phyloP scores from a whole-genome alignment of 2,888 invertebrate genomes.

The Lithophane semibrunnea region DNA sequence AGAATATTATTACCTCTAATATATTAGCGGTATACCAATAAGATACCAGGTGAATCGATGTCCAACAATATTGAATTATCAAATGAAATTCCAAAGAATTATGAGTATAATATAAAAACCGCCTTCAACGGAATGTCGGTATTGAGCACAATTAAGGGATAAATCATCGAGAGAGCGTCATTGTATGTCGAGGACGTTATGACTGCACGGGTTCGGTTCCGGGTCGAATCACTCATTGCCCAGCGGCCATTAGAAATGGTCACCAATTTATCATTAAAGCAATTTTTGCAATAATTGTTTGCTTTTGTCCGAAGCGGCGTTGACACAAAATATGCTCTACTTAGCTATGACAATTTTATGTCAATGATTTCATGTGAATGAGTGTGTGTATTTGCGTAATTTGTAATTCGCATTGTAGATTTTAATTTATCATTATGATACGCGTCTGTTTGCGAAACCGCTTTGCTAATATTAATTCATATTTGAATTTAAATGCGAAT shows the following conservation, averaged over 20 bases:
- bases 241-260: constrained; percentile 87
- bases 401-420: constrained; percentile 14
- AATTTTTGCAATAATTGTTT: constrained; percentile 90
- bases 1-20: constrained; percentile 62
- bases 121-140: constrained; percentile 81
- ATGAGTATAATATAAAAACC: constrained; percentile 81
- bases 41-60: constrained; percentile 63
- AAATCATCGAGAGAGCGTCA: constrained; percentile 86
- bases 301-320: constrained; percentile 75
- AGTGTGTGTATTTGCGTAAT: constrained; percentile 20
- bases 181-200: constrained; percentile 88
- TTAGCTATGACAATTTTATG: constrained; percentile 36
- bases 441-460: constrained; percentile 34
- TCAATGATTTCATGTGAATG: constrained; percentile 11
- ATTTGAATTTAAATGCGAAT: constrained; percentile 57
- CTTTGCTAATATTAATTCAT: constrained; percentile 37
- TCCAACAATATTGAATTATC: constrained; percentile 66
- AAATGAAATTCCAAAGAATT: constrained; percentile 77
- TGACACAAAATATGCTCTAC: constrained; percentile 79
- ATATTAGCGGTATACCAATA: constrained; percentile 62
- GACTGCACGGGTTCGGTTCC: constrained; percentile 85
- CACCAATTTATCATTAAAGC: constrained; percentile 90
- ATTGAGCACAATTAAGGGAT: constrained; percentile 87
- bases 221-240: constrained; percentile 83
- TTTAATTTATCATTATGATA: constrained; percentile 40